A percentile compares a stretch with the other conserved stretches of the same genome.
phyloP scores from a whole-genome alignment of 2,888 invertebrate species.

The Lymantria dispar region DNA sequence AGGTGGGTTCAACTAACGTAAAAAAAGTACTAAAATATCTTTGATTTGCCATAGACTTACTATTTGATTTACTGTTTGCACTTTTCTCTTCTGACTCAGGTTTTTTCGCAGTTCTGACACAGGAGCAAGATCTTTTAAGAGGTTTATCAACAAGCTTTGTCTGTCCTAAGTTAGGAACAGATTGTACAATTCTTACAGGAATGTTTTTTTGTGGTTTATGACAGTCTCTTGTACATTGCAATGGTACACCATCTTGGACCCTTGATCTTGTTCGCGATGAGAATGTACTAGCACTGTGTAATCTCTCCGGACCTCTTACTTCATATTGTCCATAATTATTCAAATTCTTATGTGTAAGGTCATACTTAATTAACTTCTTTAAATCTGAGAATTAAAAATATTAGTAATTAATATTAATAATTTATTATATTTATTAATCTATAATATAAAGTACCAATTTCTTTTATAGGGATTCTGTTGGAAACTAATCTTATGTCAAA shows the following conservation, averaged over 20 bases:
- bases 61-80: conserved; percentile 31
- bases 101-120: conserved; percentile 58
- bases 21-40: no score
- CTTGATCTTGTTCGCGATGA: conserved; percentile 67
- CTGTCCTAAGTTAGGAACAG: conserved; percentile 57
- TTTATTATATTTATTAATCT: no score
- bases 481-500: no score
- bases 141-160: conserved; percentile 44
- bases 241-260: conserved; percentile 33
- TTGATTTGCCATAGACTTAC: no score
- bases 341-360: conserved; percentile 60
- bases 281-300: conserved; percentile 75
- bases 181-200: conserved; percentile 47
- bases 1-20: no score
- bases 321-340: conserved; percentile 40
- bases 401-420: no score
- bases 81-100: conserved; percentile 26
- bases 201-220: conserved; percentile 31
- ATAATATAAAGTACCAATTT: no score
- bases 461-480: no score
- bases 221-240: conserved; percentile 55
- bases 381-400: conserved; percentile 76
- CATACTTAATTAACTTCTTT: conserved; percentile 85
- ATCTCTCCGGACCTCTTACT: conserved; percentile 58
- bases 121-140: conserved; percentile 61